phyloP scores from a whole-genome alignment of 2,113 vertebrate genomes.

The Anser cygnoides region DNA sequence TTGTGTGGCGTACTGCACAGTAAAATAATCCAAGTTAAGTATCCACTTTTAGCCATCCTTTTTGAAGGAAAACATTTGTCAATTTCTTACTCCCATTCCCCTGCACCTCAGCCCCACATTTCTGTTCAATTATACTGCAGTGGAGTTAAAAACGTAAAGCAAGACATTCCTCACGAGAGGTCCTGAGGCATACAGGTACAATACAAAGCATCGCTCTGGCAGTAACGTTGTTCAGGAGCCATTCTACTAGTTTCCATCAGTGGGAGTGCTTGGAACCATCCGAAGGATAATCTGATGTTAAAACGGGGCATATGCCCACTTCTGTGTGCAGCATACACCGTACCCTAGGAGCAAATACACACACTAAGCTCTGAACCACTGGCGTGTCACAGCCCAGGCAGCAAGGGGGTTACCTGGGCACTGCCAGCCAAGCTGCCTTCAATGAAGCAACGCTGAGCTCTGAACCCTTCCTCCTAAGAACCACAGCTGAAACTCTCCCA shows the following conservation, averaged over 20 bases:
- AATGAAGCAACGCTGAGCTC: neutral
- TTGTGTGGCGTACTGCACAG: neutral
- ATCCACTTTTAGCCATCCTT: neutral
- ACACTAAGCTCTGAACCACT: neutral
- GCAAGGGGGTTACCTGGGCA: neutral
- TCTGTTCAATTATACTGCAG: neutral
- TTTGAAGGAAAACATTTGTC: neutral
- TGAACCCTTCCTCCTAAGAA: neutral
- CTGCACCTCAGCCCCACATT: neutral
- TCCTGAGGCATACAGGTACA: rapidly evolving
- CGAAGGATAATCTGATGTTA: neutral
- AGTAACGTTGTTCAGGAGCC: neutral
- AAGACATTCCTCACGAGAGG: neutral
- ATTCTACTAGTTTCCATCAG: neutral
- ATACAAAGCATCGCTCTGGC: neutral
- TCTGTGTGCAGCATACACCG: neutral
- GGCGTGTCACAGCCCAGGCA: neutral
- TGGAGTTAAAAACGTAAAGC: neutral
- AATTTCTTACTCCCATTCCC: neutral
- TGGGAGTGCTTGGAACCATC: neutral
- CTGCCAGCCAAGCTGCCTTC: neutral
- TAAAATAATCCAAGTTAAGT: neutral
- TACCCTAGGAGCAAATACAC: neutral
- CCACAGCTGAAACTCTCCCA: neutral
- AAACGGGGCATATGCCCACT: neutral